Conservation (phyloP, 2,113 vertebrate genomes). For the Cheirogaleus medius region DNA sequence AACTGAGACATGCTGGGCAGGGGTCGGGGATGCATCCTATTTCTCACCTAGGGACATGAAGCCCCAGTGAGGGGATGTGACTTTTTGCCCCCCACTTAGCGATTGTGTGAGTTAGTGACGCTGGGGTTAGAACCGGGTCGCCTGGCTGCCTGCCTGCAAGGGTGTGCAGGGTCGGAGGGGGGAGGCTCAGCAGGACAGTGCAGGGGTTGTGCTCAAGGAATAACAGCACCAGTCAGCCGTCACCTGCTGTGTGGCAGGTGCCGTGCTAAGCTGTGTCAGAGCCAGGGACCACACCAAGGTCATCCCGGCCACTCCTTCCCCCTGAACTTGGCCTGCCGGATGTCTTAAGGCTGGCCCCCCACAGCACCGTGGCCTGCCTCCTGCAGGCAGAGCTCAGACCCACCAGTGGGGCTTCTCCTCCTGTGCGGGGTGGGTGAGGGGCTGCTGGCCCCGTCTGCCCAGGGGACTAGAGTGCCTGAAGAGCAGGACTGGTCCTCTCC, state of each 20-base stretch:
- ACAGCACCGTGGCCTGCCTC: background rate
- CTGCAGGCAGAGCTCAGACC: background rate
- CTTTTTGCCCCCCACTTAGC: background rate
- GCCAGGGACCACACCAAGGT: background rate
- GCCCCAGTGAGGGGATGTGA: background rate
- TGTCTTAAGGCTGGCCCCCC: background rate
- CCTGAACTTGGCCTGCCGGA: background rate
- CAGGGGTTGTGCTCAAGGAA: background rate
- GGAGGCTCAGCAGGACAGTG: too few relatives aligned
- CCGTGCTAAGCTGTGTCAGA: background rate
- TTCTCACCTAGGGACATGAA: background rate
- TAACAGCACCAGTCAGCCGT: background rate
- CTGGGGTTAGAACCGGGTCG: background rate
- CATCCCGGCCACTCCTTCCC: too few relatives aligned
- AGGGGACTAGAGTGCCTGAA: background rate
- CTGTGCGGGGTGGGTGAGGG: background rate
- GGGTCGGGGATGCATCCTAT: too few relatives aligned
- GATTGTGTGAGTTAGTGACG: background rate
- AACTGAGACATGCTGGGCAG: background rate
- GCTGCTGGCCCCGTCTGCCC: background rate
- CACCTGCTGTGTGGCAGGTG: accelerated
- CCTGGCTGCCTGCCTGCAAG: background rate
- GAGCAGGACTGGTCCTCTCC: background rate
- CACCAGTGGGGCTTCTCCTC: background rate
- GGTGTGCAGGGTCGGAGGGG: background rate